These are phyloP conservation scores for Leucoraja ocellata DNA, from an alignment of 2,797 vertebrate genomes.

Conservation along the genomic window DNA sequence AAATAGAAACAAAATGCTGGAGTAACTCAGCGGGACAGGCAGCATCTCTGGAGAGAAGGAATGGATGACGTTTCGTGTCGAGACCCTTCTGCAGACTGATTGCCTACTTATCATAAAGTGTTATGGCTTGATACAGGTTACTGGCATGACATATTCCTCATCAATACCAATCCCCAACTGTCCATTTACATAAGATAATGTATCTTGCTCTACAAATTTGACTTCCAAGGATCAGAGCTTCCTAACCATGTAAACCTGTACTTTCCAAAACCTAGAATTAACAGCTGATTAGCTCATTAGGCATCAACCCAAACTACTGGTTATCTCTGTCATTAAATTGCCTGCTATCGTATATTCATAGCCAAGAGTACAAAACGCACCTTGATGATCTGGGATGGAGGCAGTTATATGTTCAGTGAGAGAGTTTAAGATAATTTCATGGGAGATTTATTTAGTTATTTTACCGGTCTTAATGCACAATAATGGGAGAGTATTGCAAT, in stretches of 20 bases:
- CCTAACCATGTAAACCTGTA: neutral
- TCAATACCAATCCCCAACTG: slow-evolving; percentile 8
- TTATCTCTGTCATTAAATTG: neutral
- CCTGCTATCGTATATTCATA: neutral
- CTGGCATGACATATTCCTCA: neutral
- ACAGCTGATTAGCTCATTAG: neutral
- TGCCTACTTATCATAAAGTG: neutral
- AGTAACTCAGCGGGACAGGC: too few species aligned
- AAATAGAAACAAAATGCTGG: too few species aligned
- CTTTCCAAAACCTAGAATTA: neutral
- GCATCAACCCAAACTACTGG: neutral
- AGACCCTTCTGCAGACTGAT: too few species aligned
- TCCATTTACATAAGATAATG: neutral
- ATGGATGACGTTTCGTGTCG: too few species aligned
- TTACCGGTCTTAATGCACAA: slow-evolving; percentile 23
- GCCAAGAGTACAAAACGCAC: neutral
- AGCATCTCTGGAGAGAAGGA: too few species aligned
- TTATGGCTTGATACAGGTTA: neutral
- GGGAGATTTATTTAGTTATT: neutral
- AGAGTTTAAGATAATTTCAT: neutral
- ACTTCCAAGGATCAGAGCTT: neutral
- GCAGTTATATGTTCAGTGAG: neutral
- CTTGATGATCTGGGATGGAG: neutral
- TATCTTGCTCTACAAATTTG: neutral
- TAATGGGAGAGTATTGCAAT: slow-evolving; percentile 13